These are phyloP conservation scores for Aphrophora alni DNA, from an alignment of 2,888 invertebrate genomes.

Conservation along the genomic window DNA sequence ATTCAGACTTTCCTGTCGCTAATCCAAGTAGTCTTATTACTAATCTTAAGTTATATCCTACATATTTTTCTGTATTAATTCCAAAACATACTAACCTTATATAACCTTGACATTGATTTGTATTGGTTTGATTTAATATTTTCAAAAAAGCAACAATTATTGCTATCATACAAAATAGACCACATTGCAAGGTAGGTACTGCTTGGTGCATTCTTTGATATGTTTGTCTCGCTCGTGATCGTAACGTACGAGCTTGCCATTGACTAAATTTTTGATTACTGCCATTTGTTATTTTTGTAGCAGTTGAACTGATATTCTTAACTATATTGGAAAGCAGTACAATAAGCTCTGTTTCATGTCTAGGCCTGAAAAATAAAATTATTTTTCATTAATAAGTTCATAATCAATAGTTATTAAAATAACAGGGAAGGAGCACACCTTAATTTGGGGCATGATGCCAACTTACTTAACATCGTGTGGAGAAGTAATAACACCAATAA, in stretches of 20 bases:
- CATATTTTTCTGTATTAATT: no score
- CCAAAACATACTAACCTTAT: neutral
- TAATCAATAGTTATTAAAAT: no score
- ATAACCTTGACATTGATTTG: neutral
- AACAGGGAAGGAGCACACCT: no score
- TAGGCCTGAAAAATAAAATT: neutral
- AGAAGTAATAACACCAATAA: no score
- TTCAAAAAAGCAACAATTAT: neutral
- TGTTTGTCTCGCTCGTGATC: constrained; percentile 18
- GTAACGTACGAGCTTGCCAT: neutral
- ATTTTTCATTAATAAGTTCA: no score
- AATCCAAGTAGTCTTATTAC: no score
- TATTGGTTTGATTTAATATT: neutral
- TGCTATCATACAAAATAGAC: neutral
- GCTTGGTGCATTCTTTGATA: constrained; percentile 14
- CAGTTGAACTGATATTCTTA: neutral
- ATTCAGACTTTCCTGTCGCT: no score
- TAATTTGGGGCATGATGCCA: no score
- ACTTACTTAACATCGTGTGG: no score
- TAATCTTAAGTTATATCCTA: no score
- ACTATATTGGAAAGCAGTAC: neutral
- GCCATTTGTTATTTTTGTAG: neutral
- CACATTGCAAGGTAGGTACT: constrained; percentile 10
- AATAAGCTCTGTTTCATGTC: constrained; percentile 16
- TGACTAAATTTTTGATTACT: neutral